phyloP scores from a whole-genome alignment of 2,797 vertebrate genomes.

The Chromis chromis region DNA sequence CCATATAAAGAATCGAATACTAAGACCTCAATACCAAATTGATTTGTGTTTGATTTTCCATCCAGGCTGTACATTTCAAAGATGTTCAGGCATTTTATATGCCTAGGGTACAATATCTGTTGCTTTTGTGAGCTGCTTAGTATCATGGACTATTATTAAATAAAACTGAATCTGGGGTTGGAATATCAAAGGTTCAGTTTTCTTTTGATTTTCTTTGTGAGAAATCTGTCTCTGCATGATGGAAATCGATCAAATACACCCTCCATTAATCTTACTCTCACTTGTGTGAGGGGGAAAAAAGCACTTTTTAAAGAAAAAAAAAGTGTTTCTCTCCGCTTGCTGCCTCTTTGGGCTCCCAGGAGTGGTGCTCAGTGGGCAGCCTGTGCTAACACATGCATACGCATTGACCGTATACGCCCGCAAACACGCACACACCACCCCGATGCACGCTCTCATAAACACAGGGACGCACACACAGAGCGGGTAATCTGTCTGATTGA shows the following conservation, averaged over 20 bases:
- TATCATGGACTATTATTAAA: conserved; percentile 59
- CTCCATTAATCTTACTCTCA: conserved; percentile 70
- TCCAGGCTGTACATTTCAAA: conserved; percentile 36
- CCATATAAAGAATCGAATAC: conserved; percentile 34
- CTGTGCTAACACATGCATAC: conserved; percentile 55
- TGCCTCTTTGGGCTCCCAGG: conserved; percentile 49
- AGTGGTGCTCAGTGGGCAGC: conserved; percentile 62
- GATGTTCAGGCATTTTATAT: conserved; percentile 36
- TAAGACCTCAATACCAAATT: conserved; percentile 47
- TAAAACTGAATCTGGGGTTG: conserved; percentile 58
- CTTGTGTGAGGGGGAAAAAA: conserved; percentile 50
- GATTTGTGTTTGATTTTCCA: conserved; percentile 55
- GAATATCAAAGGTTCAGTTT: conserved; percentile 71
- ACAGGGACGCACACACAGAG: conserved; percentile 55
- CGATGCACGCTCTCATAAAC: conserved; percentile 44
- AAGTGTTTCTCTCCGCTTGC: conserved; percentile 34
- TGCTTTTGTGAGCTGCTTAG: conserved; percentile 48
- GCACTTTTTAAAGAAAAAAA: conserved; percentile 1
- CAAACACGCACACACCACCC: conserved; percentile 44
- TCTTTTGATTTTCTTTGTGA: conserved; percentile 71
- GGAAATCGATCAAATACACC: conserved; percentile 74
- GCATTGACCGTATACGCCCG: conserved; percentile 39
- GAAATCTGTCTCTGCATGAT: conserved; percentile 62
- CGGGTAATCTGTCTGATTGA: conserved; percentile 84
- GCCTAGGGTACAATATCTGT: conserved; percentile 32